phyloP scores from a whole-genome alignment of 2,888 invertebrate species.

The Temnothorax unifasciatus region DNA sequence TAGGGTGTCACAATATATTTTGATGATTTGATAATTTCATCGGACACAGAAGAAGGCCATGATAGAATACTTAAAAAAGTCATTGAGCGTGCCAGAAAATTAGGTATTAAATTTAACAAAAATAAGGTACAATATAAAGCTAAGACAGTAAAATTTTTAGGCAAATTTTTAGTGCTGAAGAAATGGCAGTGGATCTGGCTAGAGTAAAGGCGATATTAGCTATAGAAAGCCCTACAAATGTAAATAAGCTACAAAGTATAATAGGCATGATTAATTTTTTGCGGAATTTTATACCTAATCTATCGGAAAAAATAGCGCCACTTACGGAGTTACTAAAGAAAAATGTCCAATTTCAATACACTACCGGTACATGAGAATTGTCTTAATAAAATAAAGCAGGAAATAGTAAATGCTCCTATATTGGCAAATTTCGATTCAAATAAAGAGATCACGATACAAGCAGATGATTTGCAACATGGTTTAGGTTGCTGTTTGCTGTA shows the following conservation, averaged over 20 bases:
- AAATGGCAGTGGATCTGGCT: neutral
- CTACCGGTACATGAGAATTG: neutral
- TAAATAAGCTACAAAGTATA: constrained; percentile 1
- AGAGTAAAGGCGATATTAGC: neutral
- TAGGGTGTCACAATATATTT: neutral
- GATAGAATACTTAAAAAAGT: neutral
- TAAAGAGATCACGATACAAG: neutral
- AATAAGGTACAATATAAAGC: neutral
- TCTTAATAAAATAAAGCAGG: neutral
- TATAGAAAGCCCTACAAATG: neutral
- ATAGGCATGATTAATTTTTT: neutral
- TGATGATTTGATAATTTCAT: neutral
- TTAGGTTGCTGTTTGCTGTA: neutral
- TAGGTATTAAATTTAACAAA: neutral
- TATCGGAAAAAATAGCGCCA: neutral
- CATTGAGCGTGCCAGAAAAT: neutral
- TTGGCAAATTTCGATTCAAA: neutral
- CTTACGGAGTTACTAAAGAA: neutral
- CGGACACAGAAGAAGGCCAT: neutral
- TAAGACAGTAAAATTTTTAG: neutral
- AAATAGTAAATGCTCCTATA: neutral
- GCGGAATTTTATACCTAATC: too few species aligned
- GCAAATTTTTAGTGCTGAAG: neutral
- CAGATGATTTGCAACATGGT: neutral
- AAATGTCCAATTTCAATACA: neutral